Evolutionary conservation across 2,797 vertebrate species (phyloP).

Genomic region (Sebastes minor): DNA sequence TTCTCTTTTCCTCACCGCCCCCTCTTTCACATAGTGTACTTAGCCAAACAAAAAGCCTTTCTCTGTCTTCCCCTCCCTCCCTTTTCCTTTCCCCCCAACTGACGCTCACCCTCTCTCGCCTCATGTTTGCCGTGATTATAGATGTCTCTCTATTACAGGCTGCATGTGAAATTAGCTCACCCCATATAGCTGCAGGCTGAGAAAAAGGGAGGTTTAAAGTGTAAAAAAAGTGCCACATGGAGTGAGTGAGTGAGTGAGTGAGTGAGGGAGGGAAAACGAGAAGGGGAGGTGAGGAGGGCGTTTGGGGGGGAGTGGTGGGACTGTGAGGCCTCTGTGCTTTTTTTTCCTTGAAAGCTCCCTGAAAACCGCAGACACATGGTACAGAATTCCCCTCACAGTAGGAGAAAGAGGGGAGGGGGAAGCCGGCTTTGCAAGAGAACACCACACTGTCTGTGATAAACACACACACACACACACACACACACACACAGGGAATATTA

Average conservation of each 20-base stretch:
- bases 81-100: not conserved
- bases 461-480: constrained; percentile 2
- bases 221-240: constrained; percentile 60
- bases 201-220: constrained; percentile 41
- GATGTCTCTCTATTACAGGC: constrained; percentile 47
- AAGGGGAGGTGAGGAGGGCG: constrained; percentile 21
- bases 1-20: constrained; percentile 55
- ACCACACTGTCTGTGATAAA: constrained; percentile 55
- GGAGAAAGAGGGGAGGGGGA: constrained; percentile 5
- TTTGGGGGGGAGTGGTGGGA: constrained; percentile 24
- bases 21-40: constrained; percentile 73
- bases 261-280: constrained; percentile 43
- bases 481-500: constrained; percentile 18
- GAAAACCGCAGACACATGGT: constrained; percentile 83
- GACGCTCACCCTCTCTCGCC: constrained; percentile 12
- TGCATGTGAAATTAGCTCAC: constrained; percentile 45
- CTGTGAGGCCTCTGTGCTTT: constrained; percentile 75
- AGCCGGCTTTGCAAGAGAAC: constrained; percentile 47
- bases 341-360: constrained; percentile 81
- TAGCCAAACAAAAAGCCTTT: constrained; percentile 80
- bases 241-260: constrained; percentile 32
- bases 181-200: constrained; percentile 4
- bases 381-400: constrained; percentile 79
- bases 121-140: constrained; percentile 52
- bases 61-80: constrained; percentile 35